Evolutionary conservation across 2,888 invertebrate genomes (phyloP).

Genomic region (Drosophila stalkeri): DNA sequence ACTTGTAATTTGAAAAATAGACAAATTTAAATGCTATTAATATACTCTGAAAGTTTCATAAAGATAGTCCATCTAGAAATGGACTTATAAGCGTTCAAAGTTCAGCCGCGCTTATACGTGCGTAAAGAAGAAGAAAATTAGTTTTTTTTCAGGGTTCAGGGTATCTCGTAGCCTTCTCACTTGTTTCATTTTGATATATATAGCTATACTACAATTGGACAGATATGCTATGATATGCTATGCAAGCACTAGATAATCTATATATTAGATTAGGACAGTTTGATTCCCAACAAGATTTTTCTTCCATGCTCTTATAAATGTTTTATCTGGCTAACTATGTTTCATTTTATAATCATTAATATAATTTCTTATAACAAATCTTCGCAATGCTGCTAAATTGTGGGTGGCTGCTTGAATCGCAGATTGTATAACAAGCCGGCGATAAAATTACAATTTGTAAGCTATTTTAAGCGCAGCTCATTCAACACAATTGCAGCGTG

Average conservation of each 20-base stretch:
- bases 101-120: too few species aligned
- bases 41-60: too few species aligned
- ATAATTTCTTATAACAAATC: background rate
- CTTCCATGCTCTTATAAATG: background rate
- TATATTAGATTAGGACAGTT: background rate
- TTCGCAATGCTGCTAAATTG: conserved; percentile 6
- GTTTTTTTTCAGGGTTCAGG: too few species aligned
- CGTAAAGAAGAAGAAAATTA: too few species aligned
- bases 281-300: too few species aligned
- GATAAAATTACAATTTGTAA: conserved; percentile 49
- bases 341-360: background rate
- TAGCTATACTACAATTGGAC: too few species aligned
- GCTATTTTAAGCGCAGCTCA: conserved; percentile 32
- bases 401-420: conserved; percentile 2
- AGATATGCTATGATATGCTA: background rate
- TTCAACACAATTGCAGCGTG: conserved; percentile 23
- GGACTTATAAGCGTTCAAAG: too few species aligned
- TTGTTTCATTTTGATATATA: too few species aligned
- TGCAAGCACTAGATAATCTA: background rate
- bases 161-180: too few species aligned
- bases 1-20: too few species aligned
- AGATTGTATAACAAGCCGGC: conserved; percentile 48
- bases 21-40: too few species aligned
- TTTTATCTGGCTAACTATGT: background rate
- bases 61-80: too few species aligned